A percentile compares a stretch with the other conserved stretches of the same genome.
These are phyloP conservation scores for Lanius ludovicianus DNA, from an alignment of 2,113 vertebrate species.

Conservation along the genomic window DNA sequence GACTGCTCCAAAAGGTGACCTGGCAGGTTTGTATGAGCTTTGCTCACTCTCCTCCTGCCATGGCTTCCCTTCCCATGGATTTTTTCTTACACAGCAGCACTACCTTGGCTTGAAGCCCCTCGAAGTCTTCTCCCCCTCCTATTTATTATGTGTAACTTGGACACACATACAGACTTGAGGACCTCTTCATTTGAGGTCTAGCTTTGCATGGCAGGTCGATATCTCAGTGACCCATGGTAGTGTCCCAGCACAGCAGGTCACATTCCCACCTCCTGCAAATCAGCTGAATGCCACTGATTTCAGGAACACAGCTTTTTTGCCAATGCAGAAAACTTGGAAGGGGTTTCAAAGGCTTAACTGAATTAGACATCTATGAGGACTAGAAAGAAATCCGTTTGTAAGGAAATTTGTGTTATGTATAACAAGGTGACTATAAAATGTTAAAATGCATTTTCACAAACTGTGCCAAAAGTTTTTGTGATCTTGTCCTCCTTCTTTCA, in stretches of 20 bases:
- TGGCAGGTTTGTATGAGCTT: background rate
- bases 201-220: background rate
- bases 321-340: background rate
- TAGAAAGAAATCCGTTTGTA: background rate
- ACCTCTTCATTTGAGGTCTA: background rate
- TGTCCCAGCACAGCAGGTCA: background rate
- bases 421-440: background rate
- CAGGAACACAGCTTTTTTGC: background rate
- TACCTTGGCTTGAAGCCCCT: background rate
- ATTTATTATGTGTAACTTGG: background rate
- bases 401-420: background rate
- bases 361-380: background rate
- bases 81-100: background rate
- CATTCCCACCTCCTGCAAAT: background rate
- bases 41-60: background rate
- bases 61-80: background rate
- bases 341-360: background rate
- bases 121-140: background rate
- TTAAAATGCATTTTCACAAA: background rate
- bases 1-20: background rate
- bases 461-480: background rate
- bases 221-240: background rate
- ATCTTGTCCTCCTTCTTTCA: slow-evolving; percentile 54
- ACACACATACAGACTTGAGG: background rate
- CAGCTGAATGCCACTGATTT: background rate